A percentile compares a stretch with the other conserved stretches of the same genome.
phyloP scores from a whole-genome alignment of 2,113 vertebrate genomes.

The Phaetusa simplex region DNA sequence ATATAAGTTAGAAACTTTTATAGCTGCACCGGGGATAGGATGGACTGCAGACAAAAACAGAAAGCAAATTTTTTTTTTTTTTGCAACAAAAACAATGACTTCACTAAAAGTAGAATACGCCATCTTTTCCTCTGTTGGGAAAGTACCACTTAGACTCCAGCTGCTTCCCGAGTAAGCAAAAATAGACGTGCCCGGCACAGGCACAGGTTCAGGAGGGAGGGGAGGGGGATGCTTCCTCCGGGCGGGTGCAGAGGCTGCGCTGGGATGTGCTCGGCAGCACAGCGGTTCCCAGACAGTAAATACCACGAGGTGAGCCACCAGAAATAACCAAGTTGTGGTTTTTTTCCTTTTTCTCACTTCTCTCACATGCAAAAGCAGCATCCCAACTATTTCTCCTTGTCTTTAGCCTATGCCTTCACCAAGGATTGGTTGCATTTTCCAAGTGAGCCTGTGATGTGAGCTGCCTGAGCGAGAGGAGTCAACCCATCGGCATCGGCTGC shows the following conservation, averaged over 20 bases:
- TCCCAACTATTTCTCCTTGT: neutral
- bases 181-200: accelerated
- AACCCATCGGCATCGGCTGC: accelerated
- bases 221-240: neutral
- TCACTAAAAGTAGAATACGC: neutral
- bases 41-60: neutral
- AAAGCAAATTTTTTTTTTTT: neutral
- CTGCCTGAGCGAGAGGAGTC: neutral
- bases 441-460: neutral
- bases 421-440: neutral
- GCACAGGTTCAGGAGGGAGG: neutral
- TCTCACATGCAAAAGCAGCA: neutral
- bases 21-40: neutral
- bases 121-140: neutral
- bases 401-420: neutral
- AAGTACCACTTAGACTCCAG: neutral
- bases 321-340: neutral
- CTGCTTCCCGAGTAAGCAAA: neutral
- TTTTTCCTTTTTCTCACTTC: neutral
- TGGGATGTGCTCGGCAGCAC: accelerated
- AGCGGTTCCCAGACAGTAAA: accelerated
- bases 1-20: neutral
- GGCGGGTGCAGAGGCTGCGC: neutral
- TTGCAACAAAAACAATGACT: neutral
- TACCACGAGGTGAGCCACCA: accelerated